Evolutionary conservation across 2,113 vertebrate species (phyloP), one percentile per base, ranked within the genome.

Genomic region (Morone saxatilis): DNA sequence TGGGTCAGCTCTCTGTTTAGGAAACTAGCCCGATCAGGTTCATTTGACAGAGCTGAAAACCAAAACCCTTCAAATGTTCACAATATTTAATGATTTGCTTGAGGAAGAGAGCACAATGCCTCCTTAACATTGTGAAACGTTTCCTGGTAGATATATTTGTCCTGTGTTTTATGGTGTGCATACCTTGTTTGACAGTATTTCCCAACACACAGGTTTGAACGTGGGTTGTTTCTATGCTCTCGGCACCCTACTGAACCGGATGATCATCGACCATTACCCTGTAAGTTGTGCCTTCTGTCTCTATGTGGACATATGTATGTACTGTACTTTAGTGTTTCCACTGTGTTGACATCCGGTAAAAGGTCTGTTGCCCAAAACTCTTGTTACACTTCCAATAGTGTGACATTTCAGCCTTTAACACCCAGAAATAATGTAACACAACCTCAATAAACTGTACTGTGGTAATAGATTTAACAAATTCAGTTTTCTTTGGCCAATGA

Each of bases 151-250:
- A 59, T 59, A 14, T 73, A 17, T 59, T 53, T 45, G 7, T 54
- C 25, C 19, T 38, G n/a, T n/a, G 4, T 0, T 63, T 38, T 78
- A 0, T 38, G 0, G 12, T 50, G 4, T 45, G 17, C 7, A 45
- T 13, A 50, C 50, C 43, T 48, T 70, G 14, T 54, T 43, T 90
- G 20, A 80, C 14, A 12, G 0, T 36, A 3, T 88, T 43, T 85
- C 0, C 51, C 25, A 20, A 5, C 77, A 86, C 13, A 20, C 93
- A 99, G 98, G 98, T 92, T 94, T 99, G 90, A 99, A 99, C 70
- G 91, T 97, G 40, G 98, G 98, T 14, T 97, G 96, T 84, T 99
- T 98, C 91, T 99, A 99, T 9, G 94, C 97, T 47, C 93, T 99
- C 3, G 96, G 97, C 81, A 99, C 98, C 3, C 93, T 99, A 70